Conservation (phyloP, 2,113 vertebrate genomes). For the Jacana jacana region DNA sequence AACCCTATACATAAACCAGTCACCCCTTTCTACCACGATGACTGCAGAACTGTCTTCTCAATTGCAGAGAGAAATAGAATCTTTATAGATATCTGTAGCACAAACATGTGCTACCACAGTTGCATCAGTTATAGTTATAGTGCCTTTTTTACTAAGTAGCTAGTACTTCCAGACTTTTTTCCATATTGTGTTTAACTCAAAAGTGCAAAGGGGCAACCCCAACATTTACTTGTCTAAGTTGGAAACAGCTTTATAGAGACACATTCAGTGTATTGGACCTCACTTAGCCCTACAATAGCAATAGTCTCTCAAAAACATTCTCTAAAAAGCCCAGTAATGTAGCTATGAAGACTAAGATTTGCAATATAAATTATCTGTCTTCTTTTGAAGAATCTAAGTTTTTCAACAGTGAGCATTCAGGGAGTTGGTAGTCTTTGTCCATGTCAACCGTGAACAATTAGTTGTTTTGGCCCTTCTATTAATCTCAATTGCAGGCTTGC, state of each 20-base stretch:
- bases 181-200: background rate
- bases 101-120: background rate
- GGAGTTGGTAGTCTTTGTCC: background rate
- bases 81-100: background rate
- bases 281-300: background rate
- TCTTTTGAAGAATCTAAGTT: background rate
- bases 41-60: background rate
- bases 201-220: background rate
- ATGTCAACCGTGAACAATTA: background rate
- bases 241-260: background rate
- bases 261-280: background rate
- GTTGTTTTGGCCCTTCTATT: background rate
- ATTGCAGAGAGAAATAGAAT: background rate
- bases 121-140: background rate
- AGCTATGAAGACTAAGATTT: background rate
- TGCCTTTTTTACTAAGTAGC: slow-evolving; percentile 21
- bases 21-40: background rate
- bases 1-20: background rate
- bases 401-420: background rate
- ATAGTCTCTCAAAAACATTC: background rate
- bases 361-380: slow-evolving; percentile 22
- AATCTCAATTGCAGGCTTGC: background rate
- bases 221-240: background rate
- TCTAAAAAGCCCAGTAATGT: slow-evolving; percentile 8
- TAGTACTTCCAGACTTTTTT: background rate